phyloP scores from a whole-genome alignment of 1,140 invertebrate species.

The Chrysoperla carnea region DNA sequence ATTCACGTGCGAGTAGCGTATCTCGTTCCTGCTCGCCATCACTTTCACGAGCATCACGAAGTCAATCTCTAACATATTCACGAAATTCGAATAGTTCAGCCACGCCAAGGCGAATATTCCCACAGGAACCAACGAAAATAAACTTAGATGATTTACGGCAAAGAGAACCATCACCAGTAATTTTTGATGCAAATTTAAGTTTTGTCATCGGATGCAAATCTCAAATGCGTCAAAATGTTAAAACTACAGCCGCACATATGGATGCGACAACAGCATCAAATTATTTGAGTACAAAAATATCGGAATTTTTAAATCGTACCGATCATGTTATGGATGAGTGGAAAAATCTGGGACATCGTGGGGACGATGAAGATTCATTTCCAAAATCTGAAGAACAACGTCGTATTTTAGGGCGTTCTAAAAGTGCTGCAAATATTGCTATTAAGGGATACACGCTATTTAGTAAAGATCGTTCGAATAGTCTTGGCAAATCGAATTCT shows the following conservation, averaged over 20 bases:
- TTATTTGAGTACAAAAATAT: constrained; percentile 52
- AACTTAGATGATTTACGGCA: constrained; percentile 33
- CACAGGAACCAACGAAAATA: constrained; percentile 32
- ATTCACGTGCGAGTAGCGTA: constrained; percentile 19
- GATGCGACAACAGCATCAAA: constrained; percentile 57
- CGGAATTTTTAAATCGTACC: constrained; percentile 59
- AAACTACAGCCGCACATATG: constrained; percentile 49
- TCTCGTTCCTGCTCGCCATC: constrained; percentile 8
- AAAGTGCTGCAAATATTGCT: constrained; percentile 58
- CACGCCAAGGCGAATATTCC: constrained; percentile 39
- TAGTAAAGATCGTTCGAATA: constrained; percentile 28
- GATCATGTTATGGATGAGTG: constrained; percentile 77
- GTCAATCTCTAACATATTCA: constrained; percentile 9
- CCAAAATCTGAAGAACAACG: constrained; percentile 15
- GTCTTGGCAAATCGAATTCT: constrained; percentile 26
- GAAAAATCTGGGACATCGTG: constrained; percentile 40
- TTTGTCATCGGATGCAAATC: constrained; percentile 54
- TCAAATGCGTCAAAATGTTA: constrained; percentile 46
- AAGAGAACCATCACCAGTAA: constrained; percentile 53
- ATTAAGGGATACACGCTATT: constrained; percentile 59
- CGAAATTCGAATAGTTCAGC: neutral
- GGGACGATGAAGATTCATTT: constrained; percentile 19
- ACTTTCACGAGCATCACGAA: neutral
- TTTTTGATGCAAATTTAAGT: constrained; percentile 62
- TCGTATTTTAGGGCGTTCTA: constrained; percentile 38